Evolutionary conservation across 30 jellyfish, hydroid and myxozoan genomes (phyloP).

Genomic region (Pseudorhiza aurosa): DNA sequence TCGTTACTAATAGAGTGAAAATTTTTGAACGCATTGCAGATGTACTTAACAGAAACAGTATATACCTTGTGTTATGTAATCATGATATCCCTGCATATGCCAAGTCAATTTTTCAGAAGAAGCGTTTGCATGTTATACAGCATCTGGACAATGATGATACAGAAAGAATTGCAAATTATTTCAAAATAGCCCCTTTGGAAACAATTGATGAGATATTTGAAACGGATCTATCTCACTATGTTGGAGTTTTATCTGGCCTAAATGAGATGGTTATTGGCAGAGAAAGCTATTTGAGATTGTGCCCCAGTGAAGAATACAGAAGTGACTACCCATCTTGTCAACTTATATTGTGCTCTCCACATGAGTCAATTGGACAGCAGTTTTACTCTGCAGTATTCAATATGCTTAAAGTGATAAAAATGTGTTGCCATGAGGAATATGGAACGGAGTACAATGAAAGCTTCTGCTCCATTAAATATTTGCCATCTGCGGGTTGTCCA

Average conservation of each 20-base stretch:
- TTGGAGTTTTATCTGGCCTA: conserved; percentile 11
- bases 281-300: conserved; percentile 1
- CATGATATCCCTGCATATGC: conserved; percentile 25
- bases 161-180: conserved; percentile 8
- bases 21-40: not conserved
- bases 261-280: conserved; percentile 32
- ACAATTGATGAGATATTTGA: conserved; percentile 6
- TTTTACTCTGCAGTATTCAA: conserved; percentile 27
- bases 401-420: conserved; percentile 43
- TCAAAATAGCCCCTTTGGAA: conserved; percentile 27
- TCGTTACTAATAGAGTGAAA: not conserved
- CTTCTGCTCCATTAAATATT: not conserved
- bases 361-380: conserved; percentile 53
- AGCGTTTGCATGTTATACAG: conserved; percentile 8
- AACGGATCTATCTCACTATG: not conserved
- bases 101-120: not conserved
- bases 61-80: conserved; percentile 9
- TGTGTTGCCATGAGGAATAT: conserved; percentile 24
- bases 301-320: not conserved
- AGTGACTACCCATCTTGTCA: conserved; percentile 28
- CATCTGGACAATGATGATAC: conserved; percentile 40
- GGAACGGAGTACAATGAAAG: conserved; percentile 1
- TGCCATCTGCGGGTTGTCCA: conserved; percentile 63
- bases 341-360: conserved; percentile 45
- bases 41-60: not conserved